A percentile compares a stretch with the other conserved stretches of the same genome.
Evolutionary conservation across 2,888 invertebrate genomes (phyloP).

Genomic region (Frankliniella intonsa): DNA sequence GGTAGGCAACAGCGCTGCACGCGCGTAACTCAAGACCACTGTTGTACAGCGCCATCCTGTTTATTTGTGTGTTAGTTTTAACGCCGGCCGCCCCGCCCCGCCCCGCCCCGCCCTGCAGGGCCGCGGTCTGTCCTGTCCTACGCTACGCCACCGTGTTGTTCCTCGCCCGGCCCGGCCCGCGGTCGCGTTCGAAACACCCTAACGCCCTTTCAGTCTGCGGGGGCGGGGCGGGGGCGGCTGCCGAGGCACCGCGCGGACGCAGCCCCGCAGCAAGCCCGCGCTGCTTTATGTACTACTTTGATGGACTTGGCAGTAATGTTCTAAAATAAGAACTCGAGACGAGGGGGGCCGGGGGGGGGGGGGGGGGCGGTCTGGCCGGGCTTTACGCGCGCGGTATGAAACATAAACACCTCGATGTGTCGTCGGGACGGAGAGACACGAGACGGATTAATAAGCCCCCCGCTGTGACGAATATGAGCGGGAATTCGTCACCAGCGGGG

Average conservation of each 20-base stretch:
- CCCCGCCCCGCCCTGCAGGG: neutral
- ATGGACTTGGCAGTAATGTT: conserved; percentile 25
- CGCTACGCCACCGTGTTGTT: neutral
- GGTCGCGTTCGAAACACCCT: neutral
- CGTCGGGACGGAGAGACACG: neutral
- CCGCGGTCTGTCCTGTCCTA: too few relatives aligned
- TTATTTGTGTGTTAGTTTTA: conserved; percentile 25
- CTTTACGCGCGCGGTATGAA: neutral
- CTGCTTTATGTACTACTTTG: conserved; percentile 25
- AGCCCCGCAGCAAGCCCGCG: neutral
- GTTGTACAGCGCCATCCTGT: neutral
- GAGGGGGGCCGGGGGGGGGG: neutral
- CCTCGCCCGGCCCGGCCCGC: neutral
- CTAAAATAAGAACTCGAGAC: conserved; percentile 3
- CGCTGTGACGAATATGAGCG: neutral
- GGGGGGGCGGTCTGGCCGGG: neutral
- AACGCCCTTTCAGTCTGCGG: neutral
- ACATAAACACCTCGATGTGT: neutral
- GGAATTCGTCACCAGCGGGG: neutral
- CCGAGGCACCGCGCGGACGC: too few relatives aligned
- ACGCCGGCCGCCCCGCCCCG: neutral
- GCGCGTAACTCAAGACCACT: neutral
- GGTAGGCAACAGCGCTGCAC: neutral
- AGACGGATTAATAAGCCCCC: neutral
- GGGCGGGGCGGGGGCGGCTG: too few relatives aligned